Conservation (phyloP, 1,140 invertebrate species). For the Saccostrea glomerata region DNA sequence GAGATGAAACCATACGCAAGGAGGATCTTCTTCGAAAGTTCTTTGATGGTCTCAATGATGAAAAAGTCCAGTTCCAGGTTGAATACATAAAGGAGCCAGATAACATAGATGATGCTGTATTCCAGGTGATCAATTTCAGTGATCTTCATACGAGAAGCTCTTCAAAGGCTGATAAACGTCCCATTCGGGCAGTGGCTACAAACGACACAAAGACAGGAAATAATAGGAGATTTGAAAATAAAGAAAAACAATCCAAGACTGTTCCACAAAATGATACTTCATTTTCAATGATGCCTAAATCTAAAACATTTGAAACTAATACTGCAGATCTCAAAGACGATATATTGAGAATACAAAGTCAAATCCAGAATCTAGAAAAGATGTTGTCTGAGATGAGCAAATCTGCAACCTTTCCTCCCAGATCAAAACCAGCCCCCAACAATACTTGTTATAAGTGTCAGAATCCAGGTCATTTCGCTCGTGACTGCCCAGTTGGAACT, state of each 20-base stretch:
- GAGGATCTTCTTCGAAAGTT: neutral
- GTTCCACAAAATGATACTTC: neutral
- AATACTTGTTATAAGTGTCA: neutral
- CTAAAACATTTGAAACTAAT: no score
- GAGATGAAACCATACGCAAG: neutral
- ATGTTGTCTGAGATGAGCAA: neutral
- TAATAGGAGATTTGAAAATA: neutral
- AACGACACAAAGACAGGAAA: no score
- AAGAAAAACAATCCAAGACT: neutral
- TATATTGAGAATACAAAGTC: neutral
- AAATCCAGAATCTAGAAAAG: neutral
- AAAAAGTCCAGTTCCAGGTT: neutral
- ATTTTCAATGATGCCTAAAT: neutral
- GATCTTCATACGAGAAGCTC: neutral
- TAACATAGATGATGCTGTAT: conserved; percentile 9
- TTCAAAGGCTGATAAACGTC: neutral
- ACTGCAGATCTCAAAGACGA: neutral
- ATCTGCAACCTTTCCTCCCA: neutral
- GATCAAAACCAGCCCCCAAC: neutral
- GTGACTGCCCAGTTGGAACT: neutral
- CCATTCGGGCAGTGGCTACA: no score
- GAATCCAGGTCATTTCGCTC: neutral
- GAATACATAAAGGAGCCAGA: conserved; percentile 10
- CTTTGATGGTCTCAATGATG: neutral
- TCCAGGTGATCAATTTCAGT: neutral